Percentiles rank a stretch among this genome's conserved stretches.
Evolutionary conservation across 2,797 vertebrate genomes (phyloP).

Genomic region (Acipenser oxyrinchus): DNA sequence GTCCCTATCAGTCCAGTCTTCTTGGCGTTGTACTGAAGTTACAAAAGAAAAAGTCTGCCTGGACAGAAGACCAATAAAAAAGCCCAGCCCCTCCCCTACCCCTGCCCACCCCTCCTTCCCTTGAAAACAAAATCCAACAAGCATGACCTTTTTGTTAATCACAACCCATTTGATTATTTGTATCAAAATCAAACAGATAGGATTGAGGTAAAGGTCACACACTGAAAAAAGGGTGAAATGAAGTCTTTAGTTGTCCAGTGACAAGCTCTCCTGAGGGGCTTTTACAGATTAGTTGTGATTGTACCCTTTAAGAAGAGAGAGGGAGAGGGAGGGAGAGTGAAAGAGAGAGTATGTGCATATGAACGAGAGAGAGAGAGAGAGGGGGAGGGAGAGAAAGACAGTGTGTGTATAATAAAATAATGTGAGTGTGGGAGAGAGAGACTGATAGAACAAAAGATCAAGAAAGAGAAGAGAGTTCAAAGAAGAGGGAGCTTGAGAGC

Average conservation of each 20-base stretch:
- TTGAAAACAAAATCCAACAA: constrained; percentile 15
- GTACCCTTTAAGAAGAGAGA: not conserved
- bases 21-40: no score
- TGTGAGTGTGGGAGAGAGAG: constrained; percentile 11
- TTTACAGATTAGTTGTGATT: not conserved
- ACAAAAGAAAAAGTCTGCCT: constrained; percentile 1
- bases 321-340: constrained; percentile 8
- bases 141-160: constrained; percentile 70
- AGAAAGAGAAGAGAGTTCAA: not conserved
- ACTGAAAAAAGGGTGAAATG: constrained; percentile 37
- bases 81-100: not conserved
- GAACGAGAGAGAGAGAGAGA: not conserved
- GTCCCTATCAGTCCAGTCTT: no score
- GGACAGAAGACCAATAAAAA: no score
- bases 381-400: constrained; percentile 7
- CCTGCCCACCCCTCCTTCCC: not conserved
- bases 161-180: constrained; percentile 67
- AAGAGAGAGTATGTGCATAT: constrained; percentile 22
- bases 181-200: constrained; percentile 44
- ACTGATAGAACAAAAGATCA: constrained; percentile 25
- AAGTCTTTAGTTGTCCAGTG: not conserved
- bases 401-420: not conserved
- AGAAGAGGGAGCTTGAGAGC: not conserved
- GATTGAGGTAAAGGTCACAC: constrained; percentile 73
- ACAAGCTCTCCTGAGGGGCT: not conserved